Conservation (phyloP, 2,888 invertebrate species). For the Metopia argyrocephala region DNA sequence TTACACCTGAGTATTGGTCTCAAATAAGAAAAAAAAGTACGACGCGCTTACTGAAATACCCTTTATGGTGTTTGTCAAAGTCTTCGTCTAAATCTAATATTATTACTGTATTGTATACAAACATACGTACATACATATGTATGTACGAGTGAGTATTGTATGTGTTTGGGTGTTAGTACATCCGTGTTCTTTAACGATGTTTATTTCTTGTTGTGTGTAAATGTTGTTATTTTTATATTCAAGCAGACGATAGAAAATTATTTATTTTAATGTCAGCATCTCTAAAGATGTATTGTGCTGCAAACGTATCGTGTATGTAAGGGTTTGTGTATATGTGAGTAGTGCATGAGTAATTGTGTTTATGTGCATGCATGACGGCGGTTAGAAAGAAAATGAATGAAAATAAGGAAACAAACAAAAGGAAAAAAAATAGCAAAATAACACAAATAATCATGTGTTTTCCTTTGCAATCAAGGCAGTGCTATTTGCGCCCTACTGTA, state of each 20-base stretch:
- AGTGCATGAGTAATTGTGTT: not conserved
- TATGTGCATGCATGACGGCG: not conserved
- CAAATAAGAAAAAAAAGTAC: no score
- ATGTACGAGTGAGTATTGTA: not conserved
- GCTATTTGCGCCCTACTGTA: not conserved
- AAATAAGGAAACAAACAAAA: not conserved
- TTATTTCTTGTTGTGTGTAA: constrained; percentile 1
- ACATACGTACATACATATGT: not conserved
- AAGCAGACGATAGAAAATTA: constrained; percentile 61
- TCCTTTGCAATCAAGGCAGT: not conserved
- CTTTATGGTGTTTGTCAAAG: no score
- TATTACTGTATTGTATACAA: not conserved
- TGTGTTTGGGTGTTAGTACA: constrained; percentile 12
- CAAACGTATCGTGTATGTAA: not conserved
- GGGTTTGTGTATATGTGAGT: not conserved
- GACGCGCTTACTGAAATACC: no score
- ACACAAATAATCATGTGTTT: not conserved
- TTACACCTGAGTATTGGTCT: no score
- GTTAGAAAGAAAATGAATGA: not conserved
- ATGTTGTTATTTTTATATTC: constrained; percentile 12
- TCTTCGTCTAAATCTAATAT: no score
- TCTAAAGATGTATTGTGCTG: constrained; percentile 16
- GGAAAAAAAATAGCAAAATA: not conserved
- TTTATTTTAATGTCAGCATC: constrained; percentile 64
- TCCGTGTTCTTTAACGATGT: constrained; percentile 14